phyloP scores from a whole-genome alignment of 1,140 invertebrate species.

The Ooceraea biroi region DNA sequence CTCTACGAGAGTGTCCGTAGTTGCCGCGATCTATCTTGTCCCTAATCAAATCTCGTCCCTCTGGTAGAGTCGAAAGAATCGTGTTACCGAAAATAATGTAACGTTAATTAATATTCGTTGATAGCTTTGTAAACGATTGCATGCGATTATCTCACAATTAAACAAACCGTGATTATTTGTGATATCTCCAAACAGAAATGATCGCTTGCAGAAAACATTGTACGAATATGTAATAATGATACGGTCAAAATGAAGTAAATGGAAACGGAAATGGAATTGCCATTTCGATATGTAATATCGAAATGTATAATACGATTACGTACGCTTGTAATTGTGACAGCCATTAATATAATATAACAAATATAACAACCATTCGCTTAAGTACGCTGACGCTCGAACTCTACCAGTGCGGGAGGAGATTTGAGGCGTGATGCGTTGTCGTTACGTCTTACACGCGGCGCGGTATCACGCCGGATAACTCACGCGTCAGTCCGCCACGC shows the following conservation, averaged over 20 bases:
- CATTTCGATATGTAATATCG: neutral
- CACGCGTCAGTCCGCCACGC: slow-evolving; percentile 21
- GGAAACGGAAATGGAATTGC: slow-evolving; percentile 1
- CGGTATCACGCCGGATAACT: slow-evolving; percentile 15
- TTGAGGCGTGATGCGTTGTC: slow-evolving; percentile 63
- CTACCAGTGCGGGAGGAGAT: slow-evolving; percentile 69
- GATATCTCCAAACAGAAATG: neutral
- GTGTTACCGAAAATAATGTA: slow-evolving; percentile 12
- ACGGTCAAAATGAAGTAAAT: slow-evolving; percentile 10
- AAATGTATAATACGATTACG: no score
- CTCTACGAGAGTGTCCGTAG: slow-evolving; percentile 57
- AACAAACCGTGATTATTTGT: slow-evolving; percentile 1
- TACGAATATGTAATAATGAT: neutral
- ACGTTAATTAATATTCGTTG: slow-evolving; percentile 18
- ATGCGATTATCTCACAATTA: neutral
- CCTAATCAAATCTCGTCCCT: slow-evolving; percentile 67
- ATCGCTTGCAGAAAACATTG: neutral
- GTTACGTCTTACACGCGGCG: slow-evolving; percentile 10
- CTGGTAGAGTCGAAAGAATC: slow-evolving; percentile 66
- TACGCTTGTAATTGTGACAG: neutral
- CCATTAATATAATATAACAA: no score
- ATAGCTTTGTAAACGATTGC: neutral
- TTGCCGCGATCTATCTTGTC: slow-evolving; percentile 63
- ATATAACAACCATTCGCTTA: slow-evolving; percentile 49
- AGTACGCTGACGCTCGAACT: slow-evolving; percentile 74